Evolutionary conservation across 2,888 invertebrate genomes (phyloP).

Genomic region (Hedya salicella): DNA sequence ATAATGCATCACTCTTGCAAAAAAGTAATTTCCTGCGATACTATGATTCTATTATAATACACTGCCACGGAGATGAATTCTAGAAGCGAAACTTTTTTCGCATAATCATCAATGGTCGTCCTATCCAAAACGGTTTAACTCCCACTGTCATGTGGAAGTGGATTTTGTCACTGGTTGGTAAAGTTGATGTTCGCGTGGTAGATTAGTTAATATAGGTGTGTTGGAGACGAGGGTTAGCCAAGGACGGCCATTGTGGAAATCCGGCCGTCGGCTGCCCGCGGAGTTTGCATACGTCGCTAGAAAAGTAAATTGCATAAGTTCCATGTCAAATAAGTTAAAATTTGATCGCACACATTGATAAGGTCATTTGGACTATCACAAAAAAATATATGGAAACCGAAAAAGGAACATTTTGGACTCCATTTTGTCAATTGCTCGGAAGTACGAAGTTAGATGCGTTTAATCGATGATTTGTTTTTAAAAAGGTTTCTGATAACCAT

Average conservation of each 20-base stretch:
- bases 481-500: too few species aligned
- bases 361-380: too few species aligned
- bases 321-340: neutral
- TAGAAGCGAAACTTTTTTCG: conserved; percentile 56
- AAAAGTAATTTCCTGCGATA: conserved; percentile 47
- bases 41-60: conserved; percentile 29
- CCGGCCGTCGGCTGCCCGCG: conserved; percentile 51
- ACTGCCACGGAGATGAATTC: conserved; percentile 49
- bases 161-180: conserved; percentile 47
- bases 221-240: conserved; percentile 72
- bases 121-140: conserved; percentile 45
- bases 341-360: too few species aligned
- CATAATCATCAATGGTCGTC: conserved; percentile 59
- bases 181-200: conserved; percentile 48
- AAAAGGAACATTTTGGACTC: too few species aligned
- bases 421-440: too few species aligned
- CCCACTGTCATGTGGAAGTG: conserved; percentile 35
- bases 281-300: conserved; percentile 1
- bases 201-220: conserved; percentile 43
- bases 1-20: conserved; percentile 27
- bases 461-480: too few species aligned
- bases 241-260: conserved; percentile 76
- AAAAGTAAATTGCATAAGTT: neutral
- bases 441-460: too few species aligned
- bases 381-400: too few species aligned